Evolutionary conservation across 1,140 invertebrate species (phyloP).

Genomic region (Calycopis cecrops): DNA sequence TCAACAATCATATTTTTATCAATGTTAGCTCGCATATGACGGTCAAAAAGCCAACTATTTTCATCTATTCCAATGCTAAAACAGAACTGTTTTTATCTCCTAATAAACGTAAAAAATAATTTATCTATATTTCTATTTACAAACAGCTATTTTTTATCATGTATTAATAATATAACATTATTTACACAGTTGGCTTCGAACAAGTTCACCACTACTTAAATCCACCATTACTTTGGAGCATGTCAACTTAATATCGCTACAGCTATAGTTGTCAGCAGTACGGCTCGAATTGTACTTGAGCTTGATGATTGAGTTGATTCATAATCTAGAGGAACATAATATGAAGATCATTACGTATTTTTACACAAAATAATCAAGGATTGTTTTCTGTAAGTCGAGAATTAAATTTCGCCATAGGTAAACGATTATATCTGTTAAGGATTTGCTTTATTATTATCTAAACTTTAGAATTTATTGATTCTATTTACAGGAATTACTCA

Average conservation of each 20-base stretch:
- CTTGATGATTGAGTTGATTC: constrained; percentile 60
- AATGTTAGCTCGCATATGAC: too few relatives aligned
- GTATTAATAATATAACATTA: background rate
- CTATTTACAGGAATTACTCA: too few relatives aligned
- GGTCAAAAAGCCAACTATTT: too few relatives aligned
- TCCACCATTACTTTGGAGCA: constrained; percentile 1
- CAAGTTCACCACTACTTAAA: constrained; percentile 2
- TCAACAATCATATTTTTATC: too few relatives aligned
- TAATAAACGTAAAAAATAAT: too few relatives aligned
- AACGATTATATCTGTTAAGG: too few relatives aligned
- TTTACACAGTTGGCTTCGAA: constrained; percentile 20
- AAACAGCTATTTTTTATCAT: background rate
- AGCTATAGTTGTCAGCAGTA: constrained; percentile 26
- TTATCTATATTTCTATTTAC: background rate
- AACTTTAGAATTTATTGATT: too few relatives aligned
- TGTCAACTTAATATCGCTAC: constrained; percentile 52
- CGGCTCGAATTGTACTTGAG: constrained; percentile 28
- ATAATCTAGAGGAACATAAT: constrained; percentile 48
- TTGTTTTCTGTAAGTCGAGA: too few relatives aligned
- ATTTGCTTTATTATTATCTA: too few relatives aligned
- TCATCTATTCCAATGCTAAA: too few relatives aligned
- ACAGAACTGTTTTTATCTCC: too few relatives aligned
- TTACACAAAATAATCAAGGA: background rate
- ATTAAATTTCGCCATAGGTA: background rate
- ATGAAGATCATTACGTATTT: background rate